Percentiles rank a stretch among this genome's conserved stretches.
These are phyloP conservation scores for Panulirus ornatus DNA, from an alignment of 1,140 invertebrate genomes.

Conservation along the genomic window DNA sequence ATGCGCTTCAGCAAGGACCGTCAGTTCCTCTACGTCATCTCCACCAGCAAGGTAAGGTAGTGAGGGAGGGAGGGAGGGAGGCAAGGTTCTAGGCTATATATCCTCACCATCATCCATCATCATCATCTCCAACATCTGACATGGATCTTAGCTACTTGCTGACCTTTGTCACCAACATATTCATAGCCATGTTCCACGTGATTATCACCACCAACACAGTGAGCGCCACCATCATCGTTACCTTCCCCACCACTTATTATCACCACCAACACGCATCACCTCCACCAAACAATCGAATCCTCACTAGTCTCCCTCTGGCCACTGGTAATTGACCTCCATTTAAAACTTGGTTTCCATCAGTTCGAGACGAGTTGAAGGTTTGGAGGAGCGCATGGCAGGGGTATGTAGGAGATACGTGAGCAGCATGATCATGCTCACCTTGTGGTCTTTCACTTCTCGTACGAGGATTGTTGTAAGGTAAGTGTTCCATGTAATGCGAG, in stretches of 20 bases:
- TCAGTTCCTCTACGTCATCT: constrained; percentile 75
- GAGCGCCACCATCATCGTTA: neutral
- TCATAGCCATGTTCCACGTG: no score
- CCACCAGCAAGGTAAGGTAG: constrained; percentile 52
- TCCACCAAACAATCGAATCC: neutral
- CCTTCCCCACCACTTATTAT: neutral
- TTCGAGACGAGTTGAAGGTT: neutral
- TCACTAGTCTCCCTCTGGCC: neutral
- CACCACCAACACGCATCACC: neutral
- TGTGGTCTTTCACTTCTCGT: no score
- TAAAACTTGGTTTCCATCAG: neutral
- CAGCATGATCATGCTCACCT: no score
- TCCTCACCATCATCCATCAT: no score
- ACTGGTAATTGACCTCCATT: neutral
- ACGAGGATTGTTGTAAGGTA: no score
- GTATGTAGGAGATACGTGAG: no score
- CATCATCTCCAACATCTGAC: no score
- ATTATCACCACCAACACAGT: no score
- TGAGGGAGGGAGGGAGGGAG: neutral
- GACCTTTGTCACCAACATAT: no score
- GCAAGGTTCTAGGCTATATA: neutral
- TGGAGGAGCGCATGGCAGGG: neutral
- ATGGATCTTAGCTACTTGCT: no score
- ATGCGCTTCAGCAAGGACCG: constrained; percentile 55
- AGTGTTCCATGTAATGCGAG: no score